Evolutionary conservation across 1,140 invertebrate species (phyloP), one percentile per base, ranked within the genome.

Genomic region (Achatina immaculata): DNA sequence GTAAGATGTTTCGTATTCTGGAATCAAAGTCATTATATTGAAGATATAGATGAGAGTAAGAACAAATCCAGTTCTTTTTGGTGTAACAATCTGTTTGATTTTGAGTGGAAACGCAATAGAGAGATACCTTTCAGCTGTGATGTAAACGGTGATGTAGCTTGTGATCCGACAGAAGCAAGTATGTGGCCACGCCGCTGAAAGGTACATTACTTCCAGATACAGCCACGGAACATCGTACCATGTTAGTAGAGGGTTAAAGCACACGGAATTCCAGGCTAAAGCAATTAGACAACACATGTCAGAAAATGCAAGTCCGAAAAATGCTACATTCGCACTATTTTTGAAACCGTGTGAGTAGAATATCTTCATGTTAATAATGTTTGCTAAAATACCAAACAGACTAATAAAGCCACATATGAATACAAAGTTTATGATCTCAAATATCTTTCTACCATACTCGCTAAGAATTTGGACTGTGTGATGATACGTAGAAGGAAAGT

Each of bases 51-150:
- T 75, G 21, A 45, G 3, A 19, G 16, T 7, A 14, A 75, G 3
- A 6, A 78, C 28, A n/a, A 65, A n/a, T 3, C 40, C 45, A 66
- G 62, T 45, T 58, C 58, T 6, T 1, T 34, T 36, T 19, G 55
- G 55, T 24, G 55, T 78, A 21, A 78, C 45, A 9, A 65, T 28
- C 21, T 65, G 24, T 66, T 78, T 78, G 6, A 65, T 40, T 42
- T 78, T 78, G 3, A 78, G 40, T 7, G 75, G 75, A 9, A 28
- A 7, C 9, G 40, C 21, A 2, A 78, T 58, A 45, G 14, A 78
- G 16, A 78, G 58, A 45, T 21, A 78, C 21, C 75, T 36, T 45
- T 78, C 75, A 66, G 40, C 38, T 7, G 55, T 78, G 4, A 78
- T 28, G 58, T 36, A 78, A 4, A 58, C 75, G 21, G 75, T 78